Evolutionary conservation across 2,888 invertebrate genomes (phyloP).

Genomic region (Octonoba sinensis): DNA sequence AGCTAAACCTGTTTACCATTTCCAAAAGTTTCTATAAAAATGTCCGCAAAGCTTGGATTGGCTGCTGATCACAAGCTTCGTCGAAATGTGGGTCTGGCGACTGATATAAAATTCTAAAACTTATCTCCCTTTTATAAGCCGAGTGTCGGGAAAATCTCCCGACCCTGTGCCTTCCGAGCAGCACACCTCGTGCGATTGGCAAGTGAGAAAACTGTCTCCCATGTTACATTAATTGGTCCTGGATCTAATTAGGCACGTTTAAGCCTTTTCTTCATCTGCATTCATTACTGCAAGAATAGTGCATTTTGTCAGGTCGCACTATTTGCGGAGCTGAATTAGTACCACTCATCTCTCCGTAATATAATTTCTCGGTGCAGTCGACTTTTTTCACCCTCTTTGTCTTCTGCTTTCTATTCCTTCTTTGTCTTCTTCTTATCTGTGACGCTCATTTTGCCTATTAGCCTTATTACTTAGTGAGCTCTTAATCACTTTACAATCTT

Average conservation of each 20-base stretch:
- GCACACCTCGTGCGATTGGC: conserved; percentile 28
- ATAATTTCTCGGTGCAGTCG: conserved; percentile 38
- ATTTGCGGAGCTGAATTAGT: conserved; percentile 58
- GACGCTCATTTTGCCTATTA: conserved; percentile 60
- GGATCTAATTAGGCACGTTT: conserved; percentile 63
- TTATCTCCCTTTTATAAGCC: conserved; percentile 32
- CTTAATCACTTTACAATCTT: conserved; percentile 63
- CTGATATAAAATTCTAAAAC: conserved; percentile 52
- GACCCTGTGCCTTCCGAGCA: conserved; percentile 21
- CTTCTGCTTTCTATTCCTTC: conserved; percentile 14
- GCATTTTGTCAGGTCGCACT: conserved; percentile 44
- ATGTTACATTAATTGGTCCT: conserved; percentile 55
- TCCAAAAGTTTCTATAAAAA: conserved; percentile 33
- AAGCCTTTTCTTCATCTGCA: conserved; percentile 59
- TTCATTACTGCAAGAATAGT: conserved; percentile 59
- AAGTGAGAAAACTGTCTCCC: conserved; percentile 44
- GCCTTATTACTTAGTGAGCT: conserved; percentile 61
- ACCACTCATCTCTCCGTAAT: conserved; percentile 57
- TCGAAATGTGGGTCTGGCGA: conserved; percentile 24
- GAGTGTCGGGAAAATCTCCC: conserved; percentile 8
- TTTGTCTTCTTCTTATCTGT: conserved; percentile 32
- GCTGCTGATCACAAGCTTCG: neutral
- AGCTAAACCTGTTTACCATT: conserved; percentile 51
- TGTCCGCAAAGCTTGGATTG: conserved; percentile 29
- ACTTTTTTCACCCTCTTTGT: conserved; percentile 26